phyloP scores from a whole-genome alignment of 2,113 vertebrate species.

The Zootoca vivipara region DNA sequence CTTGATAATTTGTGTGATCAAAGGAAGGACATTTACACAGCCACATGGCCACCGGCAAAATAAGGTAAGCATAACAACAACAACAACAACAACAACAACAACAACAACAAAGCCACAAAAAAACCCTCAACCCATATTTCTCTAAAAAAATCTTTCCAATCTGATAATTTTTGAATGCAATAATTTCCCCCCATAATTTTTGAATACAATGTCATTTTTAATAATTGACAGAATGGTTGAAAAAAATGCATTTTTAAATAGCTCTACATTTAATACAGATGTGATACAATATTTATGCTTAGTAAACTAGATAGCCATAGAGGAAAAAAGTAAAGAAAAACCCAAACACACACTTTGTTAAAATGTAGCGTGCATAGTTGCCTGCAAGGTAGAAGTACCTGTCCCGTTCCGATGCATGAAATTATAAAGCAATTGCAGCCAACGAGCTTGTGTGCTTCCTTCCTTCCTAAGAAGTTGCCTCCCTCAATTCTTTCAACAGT shows the following conservation, averaged over 20 bases:
- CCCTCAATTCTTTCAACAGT: slow-evolving; percentile 29
- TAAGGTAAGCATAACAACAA: too few relatives aligned
- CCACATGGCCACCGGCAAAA: too few relatives aligned
- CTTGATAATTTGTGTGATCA: too few relatives aligned
- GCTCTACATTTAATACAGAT: neutral
- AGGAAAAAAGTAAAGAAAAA: neutral
- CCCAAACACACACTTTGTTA: slow-evolving; percentile 35
- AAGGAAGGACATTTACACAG: too few relatives aligned
- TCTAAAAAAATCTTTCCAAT: too few relatives aligned
- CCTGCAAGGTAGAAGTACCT: slow-evolving; percentile 26
- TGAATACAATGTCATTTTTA: too few relatives aligned
- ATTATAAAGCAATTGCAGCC: slow-evolving; percentile 48
- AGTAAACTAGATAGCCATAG: neutral
- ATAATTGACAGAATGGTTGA: too few relatives aligned
- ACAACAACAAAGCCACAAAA: rapidly evolving
- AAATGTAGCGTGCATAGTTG: slow-evolving; percentile 23
- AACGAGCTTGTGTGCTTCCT: slow-evolving; percentile 32
- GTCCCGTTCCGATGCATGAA: slow-evolving; percentile 34
- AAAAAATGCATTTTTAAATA: too few relatives aligned
- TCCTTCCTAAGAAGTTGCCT: neutral
- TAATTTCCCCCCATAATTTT: too few relatives aligned
- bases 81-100: too few relatives aligned
- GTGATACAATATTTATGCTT: neutral
- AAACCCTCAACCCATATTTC: too few relatives aligned
- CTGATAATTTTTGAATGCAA: too few relatives aligned